These are phyloP conservation scores for Cricetomys ansorgei DNA, from an alignment of 2,113 vertebrate genomes.

Conservation along the genomic window DNA sequence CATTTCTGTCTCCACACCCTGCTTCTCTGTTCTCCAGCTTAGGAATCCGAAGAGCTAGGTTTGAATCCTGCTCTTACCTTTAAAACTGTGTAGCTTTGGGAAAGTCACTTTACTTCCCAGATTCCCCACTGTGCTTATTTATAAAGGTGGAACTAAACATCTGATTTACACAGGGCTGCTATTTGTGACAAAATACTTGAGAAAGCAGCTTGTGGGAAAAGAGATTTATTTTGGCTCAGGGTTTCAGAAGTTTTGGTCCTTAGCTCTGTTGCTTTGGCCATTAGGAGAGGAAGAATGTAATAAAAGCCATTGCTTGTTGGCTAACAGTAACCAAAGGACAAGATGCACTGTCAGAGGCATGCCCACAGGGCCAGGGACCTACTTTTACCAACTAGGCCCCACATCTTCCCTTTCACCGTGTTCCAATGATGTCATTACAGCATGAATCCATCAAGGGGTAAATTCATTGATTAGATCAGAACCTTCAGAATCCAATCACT, in stretches of 20 bases:
- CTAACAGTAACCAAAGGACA: background rate
- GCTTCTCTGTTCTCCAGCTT: background rate
- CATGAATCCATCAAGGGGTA: background rate
- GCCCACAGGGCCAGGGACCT: background rate
- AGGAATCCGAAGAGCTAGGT: background rate
- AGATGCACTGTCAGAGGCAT: background rate
- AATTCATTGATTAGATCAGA: background rate
- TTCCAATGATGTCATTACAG: background rate
- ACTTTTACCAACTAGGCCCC: background rate
- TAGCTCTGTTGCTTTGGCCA: background rate
- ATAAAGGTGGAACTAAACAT: constrained; percentile 10
- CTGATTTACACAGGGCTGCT: background rate
- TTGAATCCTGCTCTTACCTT: constrained; percentile 17
- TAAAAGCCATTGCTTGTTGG: background rate
- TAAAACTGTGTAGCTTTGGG: background rate
- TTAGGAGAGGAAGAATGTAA: background rate
- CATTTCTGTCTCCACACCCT: background rate
- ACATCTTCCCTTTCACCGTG: background rate
- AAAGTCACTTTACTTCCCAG: constrained; percentile 18
- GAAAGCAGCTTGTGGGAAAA: background rate
- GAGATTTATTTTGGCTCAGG: background rate
- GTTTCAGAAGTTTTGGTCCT: background rate
- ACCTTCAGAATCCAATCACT: background rate
- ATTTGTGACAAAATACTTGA: background rate
- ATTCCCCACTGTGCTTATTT: background rate